Evolutionary conservation across 2,888 invertebrate genomes (phyloP).

Genomic region (Amorpha juglandis): DNA sequence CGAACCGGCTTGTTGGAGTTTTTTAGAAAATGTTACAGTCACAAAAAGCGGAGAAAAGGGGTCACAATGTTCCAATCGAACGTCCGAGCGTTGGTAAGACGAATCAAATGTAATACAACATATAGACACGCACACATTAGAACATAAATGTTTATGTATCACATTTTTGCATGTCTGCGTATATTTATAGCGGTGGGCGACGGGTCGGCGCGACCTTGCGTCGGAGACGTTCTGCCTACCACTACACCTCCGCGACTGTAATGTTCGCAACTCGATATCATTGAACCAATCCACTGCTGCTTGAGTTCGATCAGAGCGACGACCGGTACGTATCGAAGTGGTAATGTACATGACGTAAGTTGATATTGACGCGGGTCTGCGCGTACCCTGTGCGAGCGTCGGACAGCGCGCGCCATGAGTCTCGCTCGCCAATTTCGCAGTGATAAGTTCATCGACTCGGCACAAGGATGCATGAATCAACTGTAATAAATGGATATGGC

Average conservation of each 20-base stretch:
- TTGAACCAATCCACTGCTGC: slow-evolving; percentile 39
- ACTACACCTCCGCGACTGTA: slow-evolving; percentile 32
- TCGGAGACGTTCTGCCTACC: slow-evolving; percentile 65
- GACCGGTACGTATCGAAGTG: slow-evolving; percentile 5
- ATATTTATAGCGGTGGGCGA: slow-evolving; percentile 79
- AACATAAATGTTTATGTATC: slow-evolving; percentile 69
- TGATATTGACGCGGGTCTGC: slow-evolving; percentile 31
- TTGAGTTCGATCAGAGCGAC: slow-evolving; percentile 17
- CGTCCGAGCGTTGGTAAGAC: slow-evolving; percentile 40
- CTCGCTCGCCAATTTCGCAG: slow-evolving; percentile 80
- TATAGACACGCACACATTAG: slow-evolving; percentile 57
- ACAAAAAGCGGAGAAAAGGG: slow-evolving; percentile 28
- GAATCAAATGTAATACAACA: slow-evolving; percentile 44
- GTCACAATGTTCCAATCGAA: slow-evolving; percentile 42
- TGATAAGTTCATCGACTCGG: slow-evolving; percentile 79
- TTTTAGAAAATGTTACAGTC: slow-evolving; percentile 5
- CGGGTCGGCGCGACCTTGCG: slow-evolving; percentile 76
- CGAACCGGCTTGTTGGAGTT: slow-evolving; percentile 4
- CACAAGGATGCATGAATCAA: slow-evolving; percentile 63
- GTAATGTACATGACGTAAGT: slow-evolving; percentile 27
- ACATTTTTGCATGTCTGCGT: slow-evolving; percentile 79
- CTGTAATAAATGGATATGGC: slow-evolving; percentile 62
- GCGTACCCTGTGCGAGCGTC: slow-evolving; percentile 42
- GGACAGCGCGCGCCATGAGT: slow-evolving; percentile 63
- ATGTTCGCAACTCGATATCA: slow-evolving; percentile 30